phyloP scores from a whole-genome alignment of 2,888 invertebrate species.

The Alentia gelatinosa region DNA sequence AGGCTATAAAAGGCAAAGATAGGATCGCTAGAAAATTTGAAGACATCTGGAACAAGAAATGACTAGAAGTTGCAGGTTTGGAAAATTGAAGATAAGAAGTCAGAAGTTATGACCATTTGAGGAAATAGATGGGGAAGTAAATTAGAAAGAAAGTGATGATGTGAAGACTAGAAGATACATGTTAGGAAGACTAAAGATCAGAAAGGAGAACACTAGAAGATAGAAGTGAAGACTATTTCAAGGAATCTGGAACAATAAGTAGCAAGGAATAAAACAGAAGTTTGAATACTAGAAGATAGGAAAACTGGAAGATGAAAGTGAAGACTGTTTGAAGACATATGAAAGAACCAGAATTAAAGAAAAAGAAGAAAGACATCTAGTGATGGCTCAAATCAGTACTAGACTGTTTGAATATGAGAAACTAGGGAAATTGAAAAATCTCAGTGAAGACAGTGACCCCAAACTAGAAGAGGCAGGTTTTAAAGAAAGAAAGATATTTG shows the following conservation, averaged over 20 bases:
- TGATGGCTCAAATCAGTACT: too few relatives aligned
- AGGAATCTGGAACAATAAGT: neutral
- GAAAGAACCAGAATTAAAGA: neutral
- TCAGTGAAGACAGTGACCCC: too few relatives aligned
- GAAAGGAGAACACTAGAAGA: too few relatives aligned
- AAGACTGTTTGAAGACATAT: neutral
- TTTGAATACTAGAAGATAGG: too few relatives aligned
- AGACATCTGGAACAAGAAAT: neutral
- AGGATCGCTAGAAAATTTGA: neutral
- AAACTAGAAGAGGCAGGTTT: too few relatives aligned
- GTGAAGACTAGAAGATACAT: neutral
- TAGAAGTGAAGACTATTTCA: neutral
- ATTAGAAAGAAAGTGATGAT: neutral
- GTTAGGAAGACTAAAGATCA: neutral
- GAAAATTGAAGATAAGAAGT: neutral
- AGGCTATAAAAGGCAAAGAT: neutral
- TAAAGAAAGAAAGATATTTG: too few relatives aligned
- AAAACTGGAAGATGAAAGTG: too few relatives aligned
- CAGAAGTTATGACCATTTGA: neutral
- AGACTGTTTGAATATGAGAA: too few relatives aligned
- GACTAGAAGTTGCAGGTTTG: neutral
- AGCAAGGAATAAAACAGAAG: neutral
- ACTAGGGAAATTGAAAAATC: too few relatives aligned
- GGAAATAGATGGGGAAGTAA: too few relatives aligned
- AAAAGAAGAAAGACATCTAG: too few relatives aligned